Conservation (phyloP, 2,797 vertebrate genomes). For the Trematomus bernacchii region DNA sequence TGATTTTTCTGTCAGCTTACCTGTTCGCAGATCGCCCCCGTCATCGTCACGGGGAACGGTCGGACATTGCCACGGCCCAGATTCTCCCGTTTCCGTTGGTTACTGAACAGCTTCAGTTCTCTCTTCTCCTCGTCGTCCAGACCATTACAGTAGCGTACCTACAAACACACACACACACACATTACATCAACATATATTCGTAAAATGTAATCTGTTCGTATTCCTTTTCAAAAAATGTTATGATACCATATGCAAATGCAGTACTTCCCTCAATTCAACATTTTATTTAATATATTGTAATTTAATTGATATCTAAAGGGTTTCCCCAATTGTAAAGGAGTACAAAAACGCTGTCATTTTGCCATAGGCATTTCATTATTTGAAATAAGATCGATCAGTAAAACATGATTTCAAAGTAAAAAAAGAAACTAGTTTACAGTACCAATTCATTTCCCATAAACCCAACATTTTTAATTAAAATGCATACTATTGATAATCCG, state of each 20-base stretch:
- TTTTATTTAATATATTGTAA: too few relatives aligned
- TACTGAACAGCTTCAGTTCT: conserved; percentile 98
- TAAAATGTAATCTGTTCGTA: too few relatives aligned
- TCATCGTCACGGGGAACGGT: conserved; percentile 97
- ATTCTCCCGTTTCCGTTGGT: conserved; percentile 96
- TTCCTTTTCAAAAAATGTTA: too few relatives aligned
- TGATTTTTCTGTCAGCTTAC: conserved; percentile 71
- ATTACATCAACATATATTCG: background rate
- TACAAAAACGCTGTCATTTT: conserved; percentile 12
- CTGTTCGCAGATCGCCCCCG: conserved; percentile 97
- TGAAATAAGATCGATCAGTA: background rate
- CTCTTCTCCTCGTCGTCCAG: conserved; percentile 98
- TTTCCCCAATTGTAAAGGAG: background rate
- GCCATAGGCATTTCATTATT: background rate
- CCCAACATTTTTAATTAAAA: too few relatives aligned
- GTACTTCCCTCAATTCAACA: background rate
- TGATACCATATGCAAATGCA: background rate
- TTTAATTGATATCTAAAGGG: too few relatives aligned
- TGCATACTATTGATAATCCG: too few relatives aligned
- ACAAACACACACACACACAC: conserved; percentile 33
- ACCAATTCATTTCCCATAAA: too few relatives aligned
- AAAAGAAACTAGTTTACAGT: too few relatives aligned
- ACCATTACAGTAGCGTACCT: conserved; percentile 97
- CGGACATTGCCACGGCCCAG: conserved; percentile 95
- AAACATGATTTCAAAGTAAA: background rate